Evolutionary conservation across 2,888 invertebrate species (phyloP), one percentile per base, ranked within the genome.

Genomic region (Pterobdella sp.): DNA sequence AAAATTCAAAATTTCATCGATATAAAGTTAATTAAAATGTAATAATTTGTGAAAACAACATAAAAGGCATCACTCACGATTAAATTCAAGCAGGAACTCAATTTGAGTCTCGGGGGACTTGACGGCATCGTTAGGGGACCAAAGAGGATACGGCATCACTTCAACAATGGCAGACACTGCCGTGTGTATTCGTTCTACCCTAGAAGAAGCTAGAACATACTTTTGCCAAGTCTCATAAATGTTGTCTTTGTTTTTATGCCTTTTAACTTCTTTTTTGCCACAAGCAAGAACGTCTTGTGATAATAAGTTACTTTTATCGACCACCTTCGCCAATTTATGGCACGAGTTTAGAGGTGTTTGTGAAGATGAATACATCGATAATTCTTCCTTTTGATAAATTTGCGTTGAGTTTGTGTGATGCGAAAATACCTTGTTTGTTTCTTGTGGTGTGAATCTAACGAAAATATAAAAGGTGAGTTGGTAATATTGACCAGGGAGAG

Each of bases 121-220:
- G 18, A 26, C 4, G 26, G n/a, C 4, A 26, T 22, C 26, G 4
- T 4, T 22, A 3, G n/a, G n/a, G 3, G 60, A 56, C n/a, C 4
- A 3, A 26, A 26, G 60, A 22, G 65, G 31, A 34, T 29, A 10
- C 3, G 68, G 3, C 35, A 31, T 60, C 18, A 71, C 36, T 71
- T 71, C 71, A n/a, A 71, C 63, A 10, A 32, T 32, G 18, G 71
- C 4, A 2, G 71, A 71, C 29, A 35, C 35, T 1, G 71, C 34
- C 1, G 71, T 63, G 35, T 36, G n/a, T 34, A 71, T 4, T 7
- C 22, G 32, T 34, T 26, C 29, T 14, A 35, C 35, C 35, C 71
- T 31, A 18, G 71, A 71, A 0, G 71, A 71, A 32, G 71, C 56
- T 32, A 71, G 63, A 34, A 71, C 63, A 63, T 56, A 71, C 7